These are phyloP conservation scores for Archilochus colubris DNA, from an alignment of 2,113 vertebrate species.

Conservation along the genomic window DNA sequence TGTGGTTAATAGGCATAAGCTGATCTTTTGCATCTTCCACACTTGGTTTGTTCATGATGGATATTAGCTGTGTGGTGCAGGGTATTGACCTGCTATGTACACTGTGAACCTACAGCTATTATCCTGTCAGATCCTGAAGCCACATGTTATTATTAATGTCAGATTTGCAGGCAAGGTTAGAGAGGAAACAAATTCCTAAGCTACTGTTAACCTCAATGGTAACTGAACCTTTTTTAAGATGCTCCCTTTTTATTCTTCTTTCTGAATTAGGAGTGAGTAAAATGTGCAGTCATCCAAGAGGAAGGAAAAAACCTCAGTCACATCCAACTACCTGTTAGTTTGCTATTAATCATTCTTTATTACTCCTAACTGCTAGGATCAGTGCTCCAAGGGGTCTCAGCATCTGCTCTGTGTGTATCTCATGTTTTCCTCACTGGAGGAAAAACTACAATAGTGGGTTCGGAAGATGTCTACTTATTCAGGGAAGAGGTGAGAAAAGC, in stretches of 20 bases:
- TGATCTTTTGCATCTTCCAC: background rate
- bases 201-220: background rate
- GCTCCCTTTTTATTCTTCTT: background rate
- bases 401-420: background rate
- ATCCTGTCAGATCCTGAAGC: background rate
- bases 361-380: too few relatives aligned
- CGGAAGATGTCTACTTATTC: background rate
- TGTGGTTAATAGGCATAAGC: background rate
- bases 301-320: background rate
- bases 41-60: background rate
- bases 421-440: background rate
- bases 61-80: background rate
- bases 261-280: background rate
- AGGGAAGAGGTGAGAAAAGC: background rate
- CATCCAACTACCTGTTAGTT: background rate
- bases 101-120: background rate
- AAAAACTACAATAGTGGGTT: background rate
- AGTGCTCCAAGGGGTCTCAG: background rate
- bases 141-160: accelerated
- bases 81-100: background rate
- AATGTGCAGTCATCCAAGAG: background rate
- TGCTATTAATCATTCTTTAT: background rate
- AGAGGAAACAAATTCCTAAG: background rate
- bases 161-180: background rate
- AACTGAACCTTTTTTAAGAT: background rate